Conservation (phyloP, 1,140 invertebrate species). For the Globodera ellingtonae region DNA sequence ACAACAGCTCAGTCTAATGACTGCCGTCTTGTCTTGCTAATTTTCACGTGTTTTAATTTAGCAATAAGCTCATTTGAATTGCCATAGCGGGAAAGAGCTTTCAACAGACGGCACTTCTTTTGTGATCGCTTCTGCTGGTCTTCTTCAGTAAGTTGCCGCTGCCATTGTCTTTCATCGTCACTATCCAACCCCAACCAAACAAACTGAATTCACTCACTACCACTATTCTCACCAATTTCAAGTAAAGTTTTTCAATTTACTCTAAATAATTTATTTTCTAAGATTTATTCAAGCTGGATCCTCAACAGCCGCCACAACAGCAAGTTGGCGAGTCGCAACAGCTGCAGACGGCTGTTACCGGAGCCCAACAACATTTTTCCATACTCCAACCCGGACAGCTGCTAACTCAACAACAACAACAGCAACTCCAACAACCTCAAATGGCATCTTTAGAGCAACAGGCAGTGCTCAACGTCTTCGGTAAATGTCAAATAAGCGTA, state of each 20-base stretch:
- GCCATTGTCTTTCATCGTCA: neutral
- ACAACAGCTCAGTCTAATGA: too few relatives aligned
- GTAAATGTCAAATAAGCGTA: conserved; percentile 13
- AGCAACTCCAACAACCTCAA: conserved; percentile 26
- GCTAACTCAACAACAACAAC: conserved; percentile 12
- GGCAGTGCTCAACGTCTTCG: conserved; percentile 37
- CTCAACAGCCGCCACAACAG: conserved; percentile 25
- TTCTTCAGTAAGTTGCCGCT: neutral
- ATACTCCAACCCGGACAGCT: neutral
- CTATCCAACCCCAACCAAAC: neutral
- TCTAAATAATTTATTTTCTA: neutral
- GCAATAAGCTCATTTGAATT: neutral
- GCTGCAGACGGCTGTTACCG: conserved; percentile 1
- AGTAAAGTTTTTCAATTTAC: too few relatives aligned
- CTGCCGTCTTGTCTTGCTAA: neutral
- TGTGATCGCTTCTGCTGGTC: neutral
- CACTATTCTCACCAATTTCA: too few relatives aligned
- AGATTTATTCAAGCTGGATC: conserved; percentile 25
- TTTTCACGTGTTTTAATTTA: neutral
- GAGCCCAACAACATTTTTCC: conserved; percentile 12
- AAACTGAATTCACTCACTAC: neutral
- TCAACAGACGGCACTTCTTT: neutral
- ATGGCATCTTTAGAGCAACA: conserved; percentile 39
- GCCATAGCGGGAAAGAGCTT: neutral
- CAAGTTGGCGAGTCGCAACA: conserved; percentile 21